These are phyloP conservation scores for Ibycter americanus DNA, from an alignment of 2,797 vertebrate genomes.

Conservation along the genomic window DNA sequence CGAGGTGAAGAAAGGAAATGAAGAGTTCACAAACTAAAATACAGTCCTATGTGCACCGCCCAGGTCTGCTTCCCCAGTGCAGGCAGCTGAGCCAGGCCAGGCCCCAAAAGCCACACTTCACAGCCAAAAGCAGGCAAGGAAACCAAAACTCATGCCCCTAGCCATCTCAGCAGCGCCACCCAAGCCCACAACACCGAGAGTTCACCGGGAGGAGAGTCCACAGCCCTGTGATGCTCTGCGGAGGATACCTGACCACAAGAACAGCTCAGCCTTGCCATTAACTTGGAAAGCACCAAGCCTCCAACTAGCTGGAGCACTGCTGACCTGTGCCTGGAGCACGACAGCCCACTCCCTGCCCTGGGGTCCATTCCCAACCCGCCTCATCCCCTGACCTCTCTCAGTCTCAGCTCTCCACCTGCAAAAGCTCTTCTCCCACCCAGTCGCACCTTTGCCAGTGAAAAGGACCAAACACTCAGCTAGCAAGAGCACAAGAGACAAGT, in stretches of 20 bases:
- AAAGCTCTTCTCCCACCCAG: background rate
- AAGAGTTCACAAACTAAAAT: background rate
- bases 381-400: accelerated
- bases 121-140: background rate
- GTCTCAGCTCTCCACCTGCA: background rate
- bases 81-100: background rate
- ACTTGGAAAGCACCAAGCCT: background rate
- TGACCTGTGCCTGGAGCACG: no score
- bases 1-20: background rate
- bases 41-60: background rate
- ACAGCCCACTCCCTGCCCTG: background rate
- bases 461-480: accelerated
- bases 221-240: accelerated
- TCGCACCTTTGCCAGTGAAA: accelerated
- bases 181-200: accelerated
- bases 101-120: background rate
- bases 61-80: background rate
- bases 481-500: background rate
- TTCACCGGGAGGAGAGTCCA: accelerated
- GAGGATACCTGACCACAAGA: background rate
- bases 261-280: background rate
- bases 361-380: accelerated
- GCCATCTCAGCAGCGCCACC: background rate
- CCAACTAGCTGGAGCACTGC: background rate
- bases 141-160: background rate